Base-by-base conservation (phyloP, 2,888 invertebrate genomes). In the Eueremaeus valkanovi region DNA sequence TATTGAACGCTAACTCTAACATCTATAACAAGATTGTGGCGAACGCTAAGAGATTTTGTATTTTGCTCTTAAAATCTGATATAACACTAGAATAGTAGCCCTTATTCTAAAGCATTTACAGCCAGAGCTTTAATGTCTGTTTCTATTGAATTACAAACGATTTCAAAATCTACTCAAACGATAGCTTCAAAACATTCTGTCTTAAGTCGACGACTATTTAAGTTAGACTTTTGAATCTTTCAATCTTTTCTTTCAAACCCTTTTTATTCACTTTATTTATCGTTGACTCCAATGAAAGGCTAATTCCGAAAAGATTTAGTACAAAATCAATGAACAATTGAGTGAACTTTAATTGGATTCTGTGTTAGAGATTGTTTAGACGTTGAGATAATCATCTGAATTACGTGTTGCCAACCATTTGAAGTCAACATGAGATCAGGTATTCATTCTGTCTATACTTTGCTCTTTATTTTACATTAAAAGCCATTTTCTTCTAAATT, bases 21-120 rank as follows among this genome's bases (percentile, higher is more conserved):
- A n/a, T 33, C n/a, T 66, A 66, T 66, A 66, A 70, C 73, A 58
- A 58, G 73, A 73, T 73, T 73, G 70, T 45, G 70, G 70, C 42
- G 13, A 45, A 45, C 16, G 45, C 24, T 45, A 45, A 70, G 70
- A 70, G 70, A 70, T 70, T 66, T 45, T 45, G 70, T 42, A 70
- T 70, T 66, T 45, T 45, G 70, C 24, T 70, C 45, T 70, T 45
- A 16, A 70, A 45, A 70, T 70, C 70, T 27, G 70, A 70, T 70
- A 70, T 42, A 70, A 70, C 70, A 42, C 21, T 70, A 40, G 70
- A 70, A 70, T 45, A 42, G 27, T 70, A 40, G 70, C 27, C 40
- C 21, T 24, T 45, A 70, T 45, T 70, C 36, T 70, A 70, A 45
- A 70, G 40, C 45, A 70, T 70, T 70, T 70, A 40, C 42, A 70